phyloP scores from a whole-genome alignment of 1,140 invertebrate genomes.

The Schlechtendalia chinensis region DNA sequence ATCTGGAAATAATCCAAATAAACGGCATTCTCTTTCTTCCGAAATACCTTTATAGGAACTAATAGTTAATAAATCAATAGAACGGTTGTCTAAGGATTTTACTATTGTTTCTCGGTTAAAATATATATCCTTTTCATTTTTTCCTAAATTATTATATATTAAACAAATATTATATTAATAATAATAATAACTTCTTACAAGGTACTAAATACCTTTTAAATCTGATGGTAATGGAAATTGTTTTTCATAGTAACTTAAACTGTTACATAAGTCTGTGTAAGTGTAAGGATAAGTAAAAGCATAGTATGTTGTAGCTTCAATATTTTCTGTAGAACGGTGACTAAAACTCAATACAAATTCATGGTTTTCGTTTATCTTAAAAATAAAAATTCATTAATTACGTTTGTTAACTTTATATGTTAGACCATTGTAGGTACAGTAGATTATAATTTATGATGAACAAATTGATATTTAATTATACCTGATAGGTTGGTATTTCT shows the following conservation, averaged over 20 bases:
- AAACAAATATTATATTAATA: neutral
- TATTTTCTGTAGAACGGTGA: conserved; percentile 71
- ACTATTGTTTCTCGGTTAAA: conserved; percentile 82
- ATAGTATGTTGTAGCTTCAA: conserved; percentile 76
- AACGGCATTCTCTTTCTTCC: conserved; percentile 66
- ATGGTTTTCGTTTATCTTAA: conserved; percentile 27
- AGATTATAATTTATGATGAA: neutral
- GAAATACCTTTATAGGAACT: conserved; percentile 78
- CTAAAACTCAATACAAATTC: conserved; percentile 72
- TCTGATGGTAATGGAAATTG: conserved; percentile 56
- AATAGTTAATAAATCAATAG: conserved; percentile 85
- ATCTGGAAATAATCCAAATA: conserved; percentile 77
- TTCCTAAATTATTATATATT: conserved; percentile 50
- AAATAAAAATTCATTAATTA: neutral
- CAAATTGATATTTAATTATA: neutral
- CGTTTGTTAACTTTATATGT: neutral
- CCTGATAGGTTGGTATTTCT: conserved; percentile 65
- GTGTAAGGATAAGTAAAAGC: conserved; percentile 91
- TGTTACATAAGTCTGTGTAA: conserved; percentile 76
- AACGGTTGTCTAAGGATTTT: conserved; percentile 76
- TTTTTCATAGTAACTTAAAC: conserved; percentile 65
- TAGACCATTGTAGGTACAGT: neutral
- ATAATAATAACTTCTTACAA: neutral
- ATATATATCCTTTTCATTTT: conserved; percentile 70
- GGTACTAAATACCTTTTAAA: conserved; percentile 41